Evolutionary conservation across 2,888 invertebrate species (phyloP), one percentile per base, ranked within the genome.

Genomic region (Papilio demoleus): DNA sequence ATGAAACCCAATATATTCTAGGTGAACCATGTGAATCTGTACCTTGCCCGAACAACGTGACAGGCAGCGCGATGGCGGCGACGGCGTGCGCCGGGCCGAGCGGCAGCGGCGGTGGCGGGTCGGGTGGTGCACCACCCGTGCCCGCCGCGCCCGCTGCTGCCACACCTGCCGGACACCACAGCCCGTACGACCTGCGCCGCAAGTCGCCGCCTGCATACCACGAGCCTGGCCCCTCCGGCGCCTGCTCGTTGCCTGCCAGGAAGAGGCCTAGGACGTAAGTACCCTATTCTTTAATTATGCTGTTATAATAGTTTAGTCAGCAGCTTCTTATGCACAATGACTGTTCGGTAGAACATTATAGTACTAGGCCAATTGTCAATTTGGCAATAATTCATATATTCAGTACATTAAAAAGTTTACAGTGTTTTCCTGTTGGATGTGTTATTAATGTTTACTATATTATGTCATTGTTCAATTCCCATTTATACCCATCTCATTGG

Each of bases 101-200:
- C 70, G 93, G 94, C 76, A 87, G 89, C 64, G 83, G 88, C 73
- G 91, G 93, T 74, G 93, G 94, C 64, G 88, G 93, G 36, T 36
- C 36, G 36, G 36, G 36, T 11, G 36, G 36, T 81, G 83, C 93
- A 77, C 85, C 93, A 76, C 93, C 93, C 12, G 90, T 91, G 87
- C 91, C 94, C 77, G 87, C 93, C 80, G 92, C 90, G 65, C 91
- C 88, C 79, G 90, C 85, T 94, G 97, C 93, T 95, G 96, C 88
- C 95, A 97, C 80, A 5, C 42, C 42, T 94, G 88, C 93, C 73
- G 93, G 93, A 74, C 97, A 97, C 88, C 97, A 97, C 86, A 97
- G 97, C 75, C 98, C 98, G 2, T 98, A 98, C 85, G 98, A 98
- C 87, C 93, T 98, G 82, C 94, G 98, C 72, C 94, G 97, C 78